Evolutionary conservation across 2,113 vertebrate species (phyloP).

Genomic region (Podiceps cristatus): DNA sequence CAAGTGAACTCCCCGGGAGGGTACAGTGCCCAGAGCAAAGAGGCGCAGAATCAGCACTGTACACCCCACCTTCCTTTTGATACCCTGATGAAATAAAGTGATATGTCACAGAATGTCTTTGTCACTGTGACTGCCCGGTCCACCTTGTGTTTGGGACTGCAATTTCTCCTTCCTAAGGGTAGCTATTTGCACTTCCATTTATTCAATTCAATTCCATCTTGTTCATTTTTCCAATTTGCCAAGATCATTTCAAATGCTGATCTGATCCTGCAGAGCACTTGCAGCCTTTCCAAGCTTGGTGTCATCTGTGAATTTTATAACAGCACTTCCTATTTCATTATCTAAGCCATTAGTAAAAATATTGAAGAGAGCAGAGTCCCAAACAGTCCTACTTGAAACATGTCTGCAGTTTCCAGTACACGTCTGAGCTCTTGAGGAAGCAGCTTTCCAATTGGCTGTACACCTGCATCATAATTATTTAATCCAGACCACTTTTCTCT

Average conservation of each 20-base stretch:
- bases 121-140: not conserved
- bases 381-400: not conserved
- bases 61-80: not conserved
- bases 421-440: not conserved
- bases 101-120: not conserved
- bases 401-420: not conserved
- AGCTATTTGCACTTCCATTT: not conserved
- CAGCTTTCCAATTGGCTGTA: not conserved
- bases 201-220: slow-evolving; percentile 4
- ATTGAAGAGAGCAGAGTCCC: not conserved
- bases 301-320: slow-evolving; percentile 18
- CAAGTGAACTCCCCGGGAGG: not conserved
- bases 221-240: slow-evolving; percentile 1
- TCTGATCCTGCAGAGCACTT: not conserved
- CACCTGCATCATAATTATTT: not conserved
- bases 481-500: not conserved
- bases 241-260: slow-evolving; percentile 8
- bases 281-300: slow-evolving; percentile 6
- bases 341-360: slow-evolving; percentile 20
- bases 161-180: not conserved
- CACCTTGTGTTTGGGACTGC: not conserved
- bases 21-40: not conserved
- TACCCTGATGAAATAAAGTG: not conserved
- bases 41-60: not conserved
- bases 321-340: not conserved